These are phyloP conservation scores for Magallana nippona DNA, from an alignment of 2,888 invertebrate species.

Conservation along the genomic window DNA sequence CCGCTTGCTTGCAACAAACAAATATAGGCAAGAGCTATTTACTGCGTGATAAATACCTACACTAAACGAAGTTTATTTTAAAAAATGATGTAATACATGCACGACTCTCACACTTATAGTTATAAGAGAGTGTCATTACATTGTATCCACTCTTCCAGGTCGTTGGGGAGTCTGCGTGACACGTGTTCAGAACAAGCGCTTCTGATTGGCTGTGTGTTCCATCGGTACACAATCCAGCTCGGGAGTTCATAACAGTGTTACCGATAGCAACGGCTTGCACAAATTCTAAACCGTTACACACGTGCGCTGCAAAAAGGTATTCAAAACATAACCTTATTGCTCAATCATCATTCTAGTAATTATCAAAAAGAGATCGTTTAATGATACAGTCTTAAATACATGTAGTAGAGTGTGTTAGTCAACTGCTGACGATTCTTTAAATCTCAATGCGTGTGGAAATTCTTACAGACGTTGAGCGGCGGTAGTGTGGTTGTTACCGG, in stretches of 20 bases:
- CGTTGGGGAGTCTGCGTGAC: constrained; percentile 4
- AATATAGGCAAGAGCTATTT: too few relatives aligned
- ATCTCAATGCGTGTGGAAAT: background rate
- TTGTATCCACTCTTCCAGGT: constrained; percentile 43
- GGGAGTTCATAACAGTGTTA: background rate
- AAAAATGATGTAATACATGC: background rate
- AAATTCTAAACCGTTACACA: constrained; percentile 43
- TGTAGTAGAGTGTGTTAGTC: too few relatives aligned
- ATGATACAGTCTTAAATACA: too few relatives aligned
- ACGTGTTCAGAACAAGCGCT: constrained; percentile 44
- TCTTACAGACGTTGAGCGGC: constrained; percentile 30
- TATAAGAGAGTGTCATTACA: constrained; percentile 19
- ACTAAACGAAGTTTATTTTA: background rate
- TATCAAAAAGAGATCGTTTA: too few relatives aligned
- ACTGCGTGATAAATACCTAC: too few relatives aligned
- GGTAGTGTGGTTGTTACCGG: constrained; percentile 17
- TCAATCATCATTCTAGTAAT: too few relatives aligned
- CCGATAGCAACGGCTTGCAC: constrained; percentile 44
- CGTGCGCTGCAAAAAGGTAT: background rate
- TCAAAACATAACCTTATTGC: too few relatives aligned
- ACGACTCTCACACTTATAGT: too few relatives aligned
- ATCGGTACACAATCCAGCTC: constrained; percentile 47
- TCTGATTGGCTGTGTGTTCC: constrained; percentile 46
- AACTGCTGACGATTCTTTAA: too few relatives aligned
- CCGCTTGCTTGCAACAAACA: too few relatives aligned